Conservation (phyloP, 2,797 vertebrate species). For the Hypotaenidia okinawae region DNA sequence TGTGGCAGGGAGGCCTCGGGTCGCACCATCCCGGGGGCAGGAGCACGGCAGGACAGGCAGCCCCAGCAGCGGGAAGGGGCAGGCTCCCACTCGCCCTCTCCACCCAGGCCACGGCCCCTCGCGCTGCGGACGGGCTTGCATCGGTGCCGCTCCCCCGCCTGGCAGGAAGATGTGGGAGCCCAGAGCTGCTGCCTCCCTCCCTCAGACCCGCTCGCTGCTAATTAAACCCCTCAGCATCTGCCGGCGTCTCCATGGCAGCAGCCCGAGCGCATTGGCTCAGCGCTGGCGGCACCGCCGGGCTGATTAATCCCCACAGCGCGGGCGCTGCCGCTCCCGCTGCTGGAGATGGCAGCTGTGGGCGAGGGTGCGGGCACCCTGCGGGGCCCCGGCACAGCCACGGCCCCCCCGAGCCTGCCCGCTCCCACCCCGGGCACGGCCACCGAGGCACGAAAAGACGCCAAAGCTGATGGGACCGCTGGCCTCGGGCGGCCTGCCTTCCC, state of each 20-base stretch:
- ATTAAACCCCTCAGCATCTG: slow-evolving; percentile 74
- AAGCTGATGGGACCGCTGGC: neutral
- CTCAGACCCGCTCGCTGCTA: slow-evolving; percentile 45
- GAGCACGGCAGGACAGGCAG: neutral
- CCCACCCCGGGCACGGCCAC: rapidly evolving
- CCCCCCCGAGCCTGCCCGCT: neutral
- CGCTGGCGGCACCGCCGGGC: slow-evolving; percentile 40
- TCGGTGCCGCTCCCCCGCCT: rapidly evolving
- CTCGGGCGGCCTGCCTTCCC: neutral
- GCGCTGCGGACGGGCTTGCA: neutral
- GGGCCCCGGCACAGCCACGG: neutral
- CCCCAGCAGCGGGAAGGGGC: neutral
- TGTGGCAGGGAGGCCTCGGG: neutral
- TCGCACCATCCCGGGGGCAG: neutral
- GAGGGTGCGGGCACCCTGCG: neutral
- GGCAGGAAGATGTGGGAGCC: slow-evolving; percentile 8
- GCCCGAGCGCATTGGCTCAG: slow-evolving; percentile 44
- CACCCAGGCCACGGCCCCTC: rapidly evolving
- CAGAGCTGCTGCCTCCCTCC: slow-evolving; percentile 14
- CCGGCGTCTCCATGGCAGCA: slow-evolving; percentile 71
- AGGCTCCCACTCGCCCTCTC: neutral
- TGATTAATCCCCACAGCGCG: slow-evolving; percentile 71
- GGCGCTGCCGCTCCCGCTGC: slow-evolving; percentile 13
- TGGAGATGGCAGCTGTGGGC: slow-evolving; percentile 50
- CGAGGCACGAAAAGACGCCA: rapidly evolving